Evolutionary conservation across 2,888 invertebrate genomes (phyloP).

Genomic region (Drosophila kuntzei): DNA sequence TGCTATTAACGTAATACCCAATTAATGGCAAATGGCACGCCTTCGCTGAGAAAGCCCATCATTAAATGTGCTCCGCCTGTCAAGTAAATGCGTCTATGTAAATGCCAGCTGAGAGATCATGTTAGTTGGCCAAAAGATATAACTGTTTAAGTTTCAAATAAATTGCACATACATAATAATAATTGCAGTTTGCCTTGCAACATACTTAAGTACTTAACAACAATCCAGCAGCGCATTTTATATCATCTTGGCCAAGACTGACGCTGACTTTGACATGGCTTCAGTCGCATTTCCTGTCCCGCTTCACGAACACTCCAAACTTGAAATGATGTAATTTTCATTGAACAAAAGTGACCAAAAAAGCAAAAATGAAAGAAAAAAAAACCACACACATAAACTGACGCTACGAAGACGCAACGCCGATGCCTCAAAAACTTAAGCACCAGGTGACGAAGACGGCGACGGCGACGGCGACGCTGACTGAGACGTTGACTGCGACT

Average conservation of each 20-base stretch:
- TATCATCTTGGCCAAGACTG: constrained; percentile 18
- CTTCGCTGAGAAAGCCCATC: constrained; percentile 47
- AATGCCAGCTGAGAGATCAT: constrained; percentile 16
- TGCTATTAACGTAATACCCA: constrained; percentile 61
- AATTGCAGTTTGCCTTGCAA: constrained; percentile 71
- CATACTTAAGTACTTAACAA: constrained; percentile 42
- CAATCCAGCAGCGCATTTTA: constrained; percentile 27
- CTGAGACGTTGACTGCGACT: constrained; percentile 9
- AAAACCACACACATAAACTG: constrained; percentile 32
- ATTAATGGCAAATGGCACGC: constrained; percentile 60
- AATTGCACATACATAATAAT: constrained; percentile 55
- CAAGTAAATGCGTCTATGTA: constrained; percentile 22
- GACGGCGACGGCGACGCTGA: constrained; percentile 17
- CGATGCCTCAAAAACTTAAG: constrained; percentile 35
- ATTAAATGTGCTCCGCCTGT: constrained; percentile 61
- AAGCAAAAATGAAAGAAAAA: constrained; percentile 20
- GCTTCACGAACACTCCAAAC: constrained; percentile 50
- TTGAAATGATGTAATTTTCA: constrained; percentile 67
- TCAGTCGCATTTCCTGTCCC: constrained; percentile 66
- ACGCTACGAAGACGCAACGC: constrained; percentile 62
- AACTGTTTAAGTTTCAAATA: constrained; percentile 22
- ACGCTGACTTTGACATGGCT: constrained; percentile 12
- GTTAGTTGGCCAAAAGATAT: constrained; percentile 20
- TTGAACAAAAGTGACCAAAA: constrained; percentile 65
- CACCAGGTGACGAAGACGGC: constrained; percentile 37